Evolutionary conservation across 1,140 invertebrate genomes (phyloP), one percentile per base, ranked within the genome.

Genomic region (Brachionus sp.): DNA sequence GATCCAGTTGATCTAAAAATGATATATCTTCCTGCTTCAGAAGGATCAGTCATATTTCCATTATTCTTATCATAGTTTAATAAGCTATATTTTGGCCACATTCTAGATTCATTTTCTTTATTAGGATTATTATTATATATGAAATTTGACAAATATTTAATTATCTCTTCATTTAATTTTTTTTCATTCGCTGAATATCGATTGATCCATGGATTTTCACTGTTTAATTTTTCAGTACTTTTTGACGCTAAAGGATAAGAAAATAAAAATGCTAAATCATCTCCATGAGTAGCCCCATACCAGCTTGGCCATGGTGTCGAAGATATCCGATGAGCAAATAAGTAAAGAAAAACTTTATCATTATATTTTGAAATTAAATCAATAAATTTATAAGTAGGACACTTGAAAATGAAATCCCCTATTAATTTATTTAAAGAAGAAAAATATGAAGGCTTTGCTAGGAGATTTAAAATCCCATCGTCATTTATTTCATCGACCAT

Each of bases 321-420:
- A 10, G 77, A 78, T 37, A 42, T 37, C 3, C n/a, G 92, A 87
- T 98, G 95, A 84, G 93, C 94, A 88, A 94, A 98, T 86, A 95
- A 95, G 88, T 98, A 98, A 91, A 95, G 95, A 90, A 95, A 98
- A 19, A 97, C 94, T 85, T 93, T 16, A 25, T n/a, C 87, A 57
- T 85, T 84, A 87, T 93, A 94, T 5, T 94, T 93, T 16, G 95
- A 93, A 86, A 97, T 97, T 19, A 93, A 90, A 85, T 93, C 92
- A 1, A 95, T 94, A 86, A 96, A 95, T 86, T 97, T 94, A 88
- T 96, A 96, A 37, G 97, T 94, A 86, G 94, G 93, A 90, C 97
- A 98, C 0, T 95, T 95, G 88, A 98, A 98, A 85, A 96, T 94
- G 86, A 94, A 95, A 89, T 98, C 96, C 1, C 96, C 96, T 25